Conservation (phyloP, 2,888 invertebrate species). For the Scaptomyza cyrtandrae region DNA sequence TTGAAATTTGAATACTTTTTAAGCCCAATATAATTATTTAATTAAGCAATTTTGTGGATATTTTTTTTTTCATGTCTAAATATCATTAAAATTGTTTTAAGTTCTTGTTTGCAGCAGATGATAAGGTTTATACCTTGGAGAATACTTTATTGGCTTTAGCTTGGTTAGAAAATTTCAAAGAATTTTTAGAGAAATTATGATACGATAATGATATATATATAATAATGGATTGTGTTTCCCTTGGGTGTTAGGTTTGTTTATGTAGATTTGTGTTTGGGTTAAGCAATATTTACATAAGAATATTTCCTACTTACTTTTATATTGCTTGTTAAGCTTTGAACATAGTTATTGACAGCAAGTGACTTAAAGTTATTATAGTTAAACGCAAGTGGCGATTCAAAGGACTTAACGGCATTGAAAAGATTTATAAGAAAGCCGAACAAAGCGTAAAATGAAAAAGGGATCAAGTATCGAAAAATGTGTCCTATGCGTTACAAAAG, state of each 20-base stretch:
- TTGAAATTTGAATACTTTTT: conserved; percentile 7
- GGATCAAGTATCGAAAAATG: conserved; percentile 4
- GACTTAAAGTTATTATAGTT: conserved; percentile 36
- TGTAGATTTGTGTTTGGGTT: too few relatives aligned
- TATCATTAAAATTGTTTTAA: conserved; percentile 6
- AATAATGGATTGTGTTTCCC: neutral
- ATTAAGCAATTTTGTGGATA: conserved; percentile 6
- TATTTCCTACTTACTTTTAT: too few relatives aligned
- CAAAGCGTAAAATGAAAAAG: conserved; percentile 9
- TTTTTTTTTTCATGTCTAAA: neutral
- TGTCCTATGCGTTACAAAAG: neutral
- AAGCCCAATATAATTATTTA: conserved; percentile 24
- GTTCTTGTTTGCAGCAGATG: neutral
- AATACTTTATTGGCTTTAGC: neutral
- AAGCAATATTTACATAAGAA: too few relatives aligned
- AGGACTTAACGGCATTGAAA: conserved; percentile 37
- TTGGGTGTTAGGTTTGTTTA: neutral
- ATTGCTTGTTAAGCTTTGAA: conserved; percentile 10
- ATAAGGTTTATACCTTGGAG: neutral
- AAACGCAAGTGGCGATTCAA: conserved; percentile 32
- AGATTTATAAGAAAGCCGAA: conserved; percentile 13
- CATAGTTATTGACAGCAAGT: conserved; percentile 28
- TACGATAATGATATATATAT: too few relatives aligned
- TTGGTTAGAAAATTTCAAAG: too few relatives aligned
- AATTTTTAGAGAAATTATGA: too few relatives aligned